Evolutionary conservation across 2,113 vertebrate genomes (phyloP).

Genomic region (Sturnira hondurensis): DNA sequence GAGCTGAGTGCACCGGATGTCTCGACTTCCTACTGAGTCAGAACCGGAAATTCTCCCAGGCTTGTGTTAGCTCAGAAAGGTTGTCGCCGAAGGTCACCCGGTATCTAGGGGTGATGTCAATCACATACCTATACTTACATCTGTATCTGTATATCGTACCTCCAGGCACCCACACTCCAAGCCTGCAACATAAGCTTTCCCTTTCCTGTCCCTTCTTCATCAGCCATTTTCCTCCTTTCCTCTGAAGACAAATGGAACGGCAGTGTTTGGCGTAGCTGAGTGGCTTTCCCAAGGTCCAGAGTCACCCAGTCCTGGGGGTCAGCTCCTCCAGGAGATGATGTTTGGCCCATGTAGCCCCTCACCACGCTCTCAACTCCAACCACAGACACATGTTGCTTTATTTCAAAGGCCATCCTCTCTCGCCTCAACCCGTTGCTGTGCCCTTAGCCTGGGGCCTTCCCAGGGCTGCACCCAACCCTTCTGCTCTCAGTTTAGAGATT

Average conservation of each 20-base stretch:
- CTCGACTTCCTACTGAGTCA: constrained; percentile 23
- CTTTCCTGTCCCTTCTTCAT: not conserved
- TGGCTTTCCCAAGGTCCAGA: not conserved
- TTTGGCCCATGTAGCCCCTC: not conserved
- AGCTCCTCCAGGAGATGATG: too few relatives aligned
- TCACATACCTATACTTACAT: not conserved
- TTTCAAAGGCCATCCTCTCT: not conserved
- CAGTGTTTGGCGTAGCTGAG: not conserved
- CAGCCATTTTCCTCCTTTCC: not conserved
- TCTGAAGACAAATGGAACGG: not conserved
- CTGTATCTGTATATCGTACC: not conserved
- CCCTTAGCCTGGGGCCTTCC: not conserved
- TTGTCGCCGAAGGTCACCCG: not conserved
- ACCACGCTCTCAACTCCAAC: not conserved
- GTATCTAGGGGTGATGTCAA: not conserved
- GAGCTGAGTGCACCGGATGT: not conserved
- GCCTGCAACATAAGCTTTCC: not conserved
- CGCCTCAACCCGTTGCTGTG: not conserved
- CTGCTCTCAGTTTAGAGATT: not conserved
- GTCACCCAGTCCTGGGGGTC: not conserved
- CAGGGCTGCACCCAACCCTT: not conserved
- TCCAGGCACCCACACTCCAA: not conserved
- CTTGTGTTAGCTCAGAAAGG: not conserved
- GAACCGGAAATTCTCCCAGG: not conserved
- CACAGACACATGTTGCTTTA: not conserved